phyloP scores from a whole-genome alignment of 37 sponge, comb jelly and placozoan species.

The Agelas oroides region DNA sequence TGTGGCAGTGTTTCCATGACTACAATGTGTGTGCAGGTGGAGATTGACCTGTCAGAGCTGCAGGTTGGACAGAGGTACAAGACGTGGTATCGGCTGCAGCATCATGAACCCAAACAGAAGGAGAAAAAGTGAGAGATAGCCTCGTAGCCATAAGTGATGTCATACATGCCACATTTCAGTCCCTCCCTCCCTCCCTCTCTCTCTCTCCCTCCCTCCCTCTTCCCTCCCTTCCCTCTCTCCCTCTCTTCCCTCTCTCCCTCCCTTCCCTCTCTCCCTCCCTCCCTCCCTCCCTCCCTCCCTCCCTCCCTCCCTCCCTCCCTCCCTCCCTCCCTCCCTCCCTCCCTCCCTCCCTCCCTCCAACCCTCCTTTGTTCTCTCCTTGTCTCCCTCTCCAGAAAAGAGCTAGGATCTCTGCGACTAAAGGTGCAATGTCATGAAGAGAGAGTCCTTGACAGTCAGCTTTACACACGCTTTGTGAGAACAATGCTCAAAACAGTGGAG shows the following conservation, averaged over 20 bases:
- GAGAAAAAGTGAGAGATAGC: constrained; percentile 54
- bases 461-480: constrained; percentile 72
- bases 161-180: too few species aligned
- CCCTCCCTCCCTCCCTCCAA: too few species aligned
- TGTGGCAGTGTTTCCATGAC: too few species aligned
- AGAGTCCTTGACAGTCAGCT: constrained; percentile 67
- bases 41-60: constrained; percentile 71
- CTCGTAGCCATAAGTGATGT: too few species aligned
- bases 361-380: background rate
- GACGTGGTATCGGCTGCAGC: constrained; percentile 80
- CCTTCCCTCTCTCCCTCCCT: too few species aligned
- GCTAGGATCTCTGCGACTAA: constrained; percentile 85
- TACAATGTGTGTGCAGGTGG: constrained; percentile 31
- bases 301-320: too few species aligned
- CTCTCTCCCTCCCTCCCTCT: too few species aligned
- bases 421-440: constrained; percentile 79
- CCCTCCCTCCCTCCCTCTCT: background rate
- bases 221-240: too few species aligned
- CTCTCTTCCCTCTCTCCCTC: too few species aligned
- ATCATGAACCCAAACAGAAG: constrained; percentile 57
- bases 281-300: too few species aligned
- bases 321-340: too few species aligned
- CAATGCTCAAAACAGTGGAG: constrained; percentile 79
- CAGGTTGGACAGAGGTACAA: constrained; percentile 73
- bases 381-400: constrained; percentile 55